Conservation (phyloP, 2,113 vertebrate genomes). For the Callaeas wilsoni region DNA sequence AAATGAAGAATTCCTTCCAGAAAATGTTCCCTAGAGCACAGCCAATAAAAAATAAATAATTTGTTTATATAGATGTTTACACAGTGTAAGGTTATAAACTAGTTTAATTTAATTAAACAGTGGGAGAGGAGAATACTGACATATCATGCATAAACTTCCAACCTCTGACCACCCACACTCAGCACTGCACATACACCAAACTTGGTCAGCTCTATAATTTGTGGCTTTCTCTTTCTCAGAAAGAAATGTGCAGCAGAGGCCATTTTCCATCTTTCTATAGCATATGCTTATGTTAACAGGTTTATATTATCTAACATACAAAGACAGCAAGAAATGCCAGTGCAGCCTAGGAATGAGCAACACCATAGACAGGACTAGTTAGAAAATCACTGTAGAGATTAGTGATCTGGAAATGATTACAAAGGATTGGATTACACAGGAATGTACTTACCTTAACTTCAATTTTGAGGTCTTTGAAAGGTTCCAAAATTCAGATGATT, state of each 20-base stretch:
- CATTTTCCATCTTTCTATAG: background rate
- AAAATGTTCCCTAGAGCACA: background rate
- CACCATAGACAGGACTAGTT: background rate
- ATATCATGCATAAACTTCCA: background rate
- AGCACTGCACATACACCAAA: background rate
- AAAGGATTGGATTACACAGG: background rate
- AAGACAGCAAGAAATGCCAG: background rate
- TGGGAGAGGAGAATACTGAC: constrained; percentile 8
- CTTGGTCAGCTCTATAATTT: background rate
- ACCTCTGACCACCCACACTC: background rate
- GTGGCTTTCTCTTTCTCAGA: background rate
- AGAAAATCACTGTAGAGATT: background rate
- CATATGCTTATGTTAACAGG: background rate
- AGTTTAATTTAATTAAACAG: constrained; percentile 33
- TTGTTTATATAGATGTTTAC: background rate
- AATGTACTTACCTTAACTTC: background rate
- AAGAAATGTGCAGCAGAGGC: background rate
- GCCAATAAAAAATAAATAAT: constrained; percentile 41
- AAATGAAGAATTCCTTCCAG: background rate
- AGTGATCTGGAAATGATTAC: background rate
- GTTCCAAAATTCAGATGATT: background rate
- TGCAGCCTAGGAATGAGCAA: background rate
- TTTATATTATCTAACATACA: background rate
- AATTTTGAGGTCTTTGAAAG: background rate
- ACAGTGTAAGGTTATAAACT: background rate